These are phyloP conservation scores for Metacarcinus magister DNA, from an alignment of 2,888 invertebrate species.

Conservation along the genomic window DNA sequence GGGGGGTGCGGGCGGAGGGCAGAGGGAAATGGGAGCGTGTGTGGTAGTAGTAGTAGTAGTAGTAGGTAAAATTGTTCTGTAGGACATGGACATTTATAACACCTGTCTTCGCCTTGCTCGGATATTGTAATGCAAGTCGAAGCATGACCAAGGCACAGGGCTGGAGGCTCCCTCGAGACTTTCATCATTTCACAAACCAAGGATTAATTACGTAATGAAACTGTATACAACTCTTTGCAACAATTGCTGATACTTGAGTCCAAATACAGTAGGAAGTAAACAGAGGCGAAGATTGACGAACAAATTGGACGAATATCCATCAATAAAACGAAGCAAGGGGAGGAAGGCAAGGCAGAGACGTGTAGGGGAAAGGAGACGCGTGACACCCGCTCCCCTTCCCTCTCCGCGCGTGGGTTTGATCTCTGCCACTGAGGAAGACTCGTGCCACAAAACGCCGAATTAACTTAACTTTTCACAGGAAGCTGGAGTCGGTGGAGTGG, in stretches of 20 bases:
- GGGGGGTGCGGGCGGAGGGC: neutral
- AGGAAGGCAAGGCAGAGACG: neutral
- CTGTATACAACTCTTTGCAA: too few relatives aligned
- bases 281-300: too few relatives aligned
- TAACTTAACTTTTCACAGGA: slow-evolving; percentile 78
- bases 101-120: too few relatives aligned
- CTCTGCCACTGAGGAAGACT: slow-evolving; percentile 70
- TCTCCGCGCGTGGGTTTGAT: slow-evolving; percentile 64
- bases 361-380: neutral
- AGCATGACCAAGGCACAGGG: too few relatives aligned
- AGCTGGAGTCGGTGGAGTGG: slow-evolving; percentile 54
- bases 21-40: neutral
- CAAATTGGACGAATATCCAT: too few relatives aligned
- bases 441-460: slow-evolving; percentile 75
- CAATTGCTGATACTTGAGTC: too few relatives aligned
- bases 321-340: neutral
- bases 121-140: neutral
- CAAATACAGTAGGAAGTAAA: too few relatives aligned
- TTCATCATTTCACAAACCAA: too few relatives aligned
- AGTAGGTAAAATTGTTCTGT: neutral
- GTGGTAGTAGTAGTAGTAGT: neutral
- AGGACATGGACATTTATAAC: too few relatives aligned
- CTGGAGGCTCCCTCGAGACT: neutral
- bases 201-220: too few relatives aligned
- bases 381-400: neutral